Percentiles rank a stretch among this genome's conserved stretches.
Conservation (phyloP, 2,888 invertebrate species). For the Cremastinae sp. region DNA sequence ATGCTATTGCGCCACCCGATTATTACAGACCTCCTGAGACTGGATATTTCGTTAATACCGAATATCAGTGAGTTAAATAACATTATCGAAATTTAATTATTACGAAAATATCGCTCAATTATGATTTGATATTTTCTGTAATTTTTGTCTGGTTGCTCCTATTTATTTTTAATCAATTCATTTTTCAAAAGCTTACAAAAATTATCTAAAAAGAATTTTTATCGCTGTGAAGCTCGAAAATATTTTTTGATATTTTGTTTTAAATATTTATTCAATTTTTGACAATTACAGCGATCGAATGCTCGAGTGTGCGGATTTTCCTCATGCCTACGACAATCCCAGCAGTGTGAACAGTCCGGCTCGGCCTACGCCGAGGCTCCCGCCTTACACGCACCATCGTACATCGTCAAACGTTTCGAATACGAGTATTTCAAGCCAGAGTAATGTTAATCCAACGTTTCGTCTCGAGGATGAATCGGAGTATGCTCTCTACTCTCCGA, state of each 20-base stretch:
- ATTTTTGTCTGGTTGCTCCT: neutral
- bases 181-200: no score
- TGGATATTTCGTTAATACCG: constrained; percentile 73
- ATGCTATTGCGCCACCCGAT: constrained; percentile 73
- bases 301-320: constrained; percentile 76
- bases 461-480: constrained; percentile 84
- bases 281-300: constrained; percentile 71
- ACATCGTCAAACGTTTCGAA: constrained; percentile 81
- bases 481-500: constrained; percentile 78
- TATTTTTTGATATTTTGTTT: neutral
- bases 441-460: constrained; percentile 84
- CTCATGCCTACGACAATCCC: constrained; percentile 83
- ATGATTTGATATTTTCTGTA: no score
- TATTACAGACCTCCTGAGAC: constrained; percentile 74
- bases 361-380: constrained; percentile 78
- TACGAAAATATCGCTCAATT: neutral
- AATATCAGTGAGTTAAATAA: constrained; percentile 73
- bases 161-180: constrained; percentile 1
- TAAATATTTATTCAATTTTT: neutral
- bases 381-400: constrained; percentile 85
- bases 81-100: neutral
- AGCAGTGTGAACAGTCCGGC: constrained; percentile 80
- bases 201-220: neutral
- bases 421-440: constrained; percentile 83
- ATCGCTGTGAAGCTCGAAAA: neutral